Evolutionary conservation across 2,113 vertebrate genomes (phyloP).

Genomic region (Podilymbus podiceps): DNA sequence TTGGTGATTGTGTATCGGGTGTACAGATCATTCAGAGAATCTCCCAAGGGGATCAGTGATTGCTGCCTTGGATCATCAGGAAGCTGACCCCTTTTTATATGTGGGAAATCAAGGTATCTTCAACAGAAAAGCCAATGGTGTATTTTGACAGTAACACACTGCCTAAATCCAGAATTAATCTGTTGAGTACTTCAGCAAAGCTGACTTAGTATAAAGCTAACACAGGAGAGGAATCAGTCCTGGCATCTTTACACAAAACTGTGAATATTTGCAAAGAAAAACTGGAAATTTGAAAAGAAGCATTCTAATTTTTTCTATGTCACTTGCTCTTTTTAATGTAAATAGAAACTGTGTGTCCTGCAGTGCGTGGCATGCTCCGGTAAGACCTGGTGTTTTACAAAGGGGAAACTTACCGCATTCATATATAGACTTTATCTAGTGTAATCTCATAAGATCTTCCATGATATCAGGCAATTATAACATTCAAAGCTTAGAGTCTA

Average conservation of each 20-base stretch:
- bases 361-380: not conserved
- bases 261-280: not conserved
- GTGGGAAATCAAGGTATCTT: not conserved
- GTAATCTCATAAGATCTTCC: slow-evolving; percentile 19
- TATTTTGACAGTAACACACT: not conserved
- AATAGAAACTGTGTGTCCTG: not conserved
- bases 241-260: not conserved
- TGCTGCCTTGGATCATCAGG: not conserved
- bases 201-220: not conserved
- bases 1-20: not conserved
- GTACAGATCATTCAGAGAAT: not conserved
- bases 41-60: not conserved
- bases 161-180: not conserved
- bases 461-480: slow-evolving; percentile 21
- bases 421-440: not conserved
- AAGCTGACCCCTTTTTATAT: not conserved
- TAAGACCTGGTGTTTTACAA: not conserved
- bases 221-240: not conserved
- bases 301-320: not conserved
- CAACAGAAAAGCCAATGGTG: not conserved
- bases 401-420: not conserved
- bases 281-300: not conserved
- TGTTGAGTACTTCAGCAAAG: not conserved
- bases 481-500: not conserved
- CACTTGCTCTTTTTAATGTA: not conserved